Evolutionary conservation across 2,113 vertebrate genomes (phyloP), one percentile per base, ranked within the genome.

Genomic region (Thunnus maccoyii): DNA sequence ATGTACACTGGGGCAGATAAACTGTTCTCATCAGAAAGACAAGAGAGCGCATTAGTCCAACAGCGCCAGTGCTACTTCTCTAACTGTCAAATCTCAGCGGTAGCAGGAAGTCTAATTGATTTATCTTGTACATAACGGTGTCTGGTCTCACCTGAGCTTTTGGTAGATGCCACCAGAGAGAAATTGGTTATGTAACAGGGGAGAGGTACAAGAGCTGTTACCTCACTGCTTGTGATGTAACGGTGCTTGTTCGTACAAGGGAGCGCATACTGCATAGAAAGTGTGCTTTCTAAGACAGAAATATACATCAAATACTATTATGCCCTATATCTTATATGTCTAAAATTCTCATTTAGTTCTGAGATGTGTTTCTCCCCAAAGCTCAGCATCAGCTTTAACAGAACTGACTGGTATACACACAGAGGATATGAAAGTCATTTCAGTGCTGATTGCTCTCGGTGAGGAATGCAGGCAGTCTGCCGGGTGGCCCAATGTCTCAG

Each of bases 171-270:
- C 41, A 63, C 72, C 55, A 66, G 65, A 78, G 63, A 83, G 14
- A 62, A 67, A 84, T 7, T 17, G 50, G 12, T 86, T 89, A 68
- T 80, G 58, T 73, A 89, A 88, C 5, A 11, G 55, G 63, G 20
- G 41, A 82, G 48, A 18, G 52, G 56, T 41, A 30, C 4, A 1
- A 63, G 22, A 76, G 12, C 46, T 73, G 57, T 69, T 83, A 67
- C n/a, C 47, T 76, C 61, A 65, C 27, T 60, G 3, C n/a, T 69
- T 72, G 54, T 88, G 86, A 88, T 73, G 81, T 72, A 91, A 85
- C 20, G 11, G 13, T 20, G 16, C 61, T 74, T 50, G 17, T 57
- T 72, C 41, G 22, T 25, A 61, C 22, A 56, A 74, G 41, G 16
- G 22, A 67, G 36, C 56, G 46, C 30, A 58, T 17, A 27, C 68